Evolutionary conservation across 2,797 vertebrate genomes (phyloP).

Genomic region (Peromyscus eremicus): DNA sequence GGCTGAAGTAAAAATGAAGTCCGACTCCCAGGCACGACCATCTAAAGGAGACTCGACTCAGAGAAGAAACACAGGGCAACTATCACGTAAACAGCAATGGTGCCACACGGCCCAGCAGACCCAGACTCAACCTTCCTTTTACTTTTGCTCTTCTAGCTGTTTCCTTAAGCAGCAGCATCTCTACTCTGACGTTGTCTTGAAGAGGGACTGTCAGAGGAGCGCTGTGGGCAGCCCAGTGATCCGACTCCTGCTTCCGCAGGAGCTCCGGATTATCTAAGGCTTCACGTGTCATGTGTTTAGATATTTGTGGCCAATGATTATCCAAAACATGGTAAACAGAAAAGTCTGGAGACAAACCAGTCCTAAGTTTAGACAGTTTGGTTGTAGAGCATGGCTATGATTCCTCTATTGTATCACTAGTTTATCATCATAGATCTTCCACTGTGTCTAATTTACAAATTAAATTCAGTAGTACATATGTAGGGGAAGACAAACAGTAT

Average conservation of each 20-base stretch:
- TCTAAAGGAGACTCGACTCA: background rate
- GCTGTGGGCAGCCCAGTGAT: background rate
- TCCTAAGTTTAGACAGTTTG: background rate
- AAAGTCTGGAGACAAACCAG: slow-evolving; percentile 1
- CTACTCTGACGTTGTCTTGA: background rate
- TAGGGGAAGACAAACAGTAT: background rate
- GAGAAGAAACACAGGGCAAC: background rate
- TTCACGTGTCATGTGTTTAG: background rate
- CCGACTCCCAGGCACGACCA: background rate
- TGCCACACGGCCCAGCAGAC: background rate
- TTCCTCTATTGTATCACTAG: background rate
- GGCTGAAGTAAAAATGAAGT: background rate
- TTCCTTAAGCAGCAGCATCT: background rate
- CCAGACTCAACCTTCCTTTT: background rate
- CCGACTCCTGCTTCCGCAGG: background rate
- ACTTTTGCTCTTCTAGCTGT: background rate
- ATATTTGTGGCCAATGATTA: background rate
- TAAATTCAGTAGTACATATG: background rate
- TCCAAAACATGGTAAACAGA: background rate
- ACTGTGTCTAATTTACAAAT: background rate
- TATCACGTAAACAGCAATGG: background rate
- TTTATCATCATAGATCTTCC: background rate
- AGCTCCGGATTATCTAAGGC: background rate
- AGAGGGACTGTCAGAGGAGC: background rate
- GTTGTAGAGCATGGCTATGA: background rate